Evolutionary conservation across 2,797 vertebrate species (phyloP).

Genomic region (Acipenser ruthenus): DNA sequence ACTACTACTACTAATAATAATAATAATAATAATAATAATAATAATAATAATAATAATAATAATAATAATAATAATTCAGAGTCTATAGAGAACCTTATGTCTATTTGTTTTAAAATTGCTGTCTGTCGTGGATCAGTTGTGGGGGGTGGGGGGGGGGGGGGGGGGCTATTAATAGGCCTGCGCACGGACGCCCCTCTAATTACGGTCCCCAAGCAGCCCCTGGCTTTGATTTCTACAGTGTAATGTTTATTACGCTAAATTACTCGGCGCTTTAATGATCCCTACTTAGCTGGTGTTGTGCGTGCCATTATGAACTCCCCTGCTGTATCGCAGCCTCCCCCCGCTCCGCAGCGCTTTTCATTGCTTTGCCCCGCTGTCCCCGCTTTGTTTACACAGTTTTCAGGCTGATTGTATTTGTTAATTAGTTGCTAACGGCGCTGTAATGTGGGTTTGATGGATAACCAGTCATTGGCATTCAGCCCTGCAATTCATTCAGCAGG

Average conservation of each 20-base stretch:
- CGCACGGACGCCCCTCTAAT: too few species aligned
- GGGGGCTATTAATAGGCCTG: too few species aligned
- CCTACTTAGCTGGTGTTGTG: conserved; percentile 25
- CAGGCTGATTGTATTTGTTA: conserved; percentile 60
- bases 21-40: too few species aligned
- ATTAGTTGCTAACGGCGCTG: conserved; percentile 68
- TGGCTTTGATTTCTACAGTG: neutral
- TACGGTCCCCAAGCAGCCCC: too few species aligned
- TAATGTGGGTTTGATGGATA: conserved; percentile 62
- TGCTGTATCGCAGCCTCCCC: conserved; percentile 3
- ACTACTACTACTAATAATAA: too few species aligned
- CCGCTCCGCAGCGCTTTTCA: conserved; percentile 30
- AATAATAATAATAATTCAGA: too few species aligned
- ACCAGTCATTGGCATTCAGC: conserved; percentile 52
- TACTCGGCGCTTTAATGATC: conserved; percentile 22
- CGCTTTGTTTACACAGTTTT: conserved; percentile 48
- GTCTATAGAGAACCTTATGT: too few species aligned
- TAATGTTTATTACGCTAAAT: conserved; percentile 18
- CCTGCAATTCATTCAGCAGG: conserved; percentile 42
- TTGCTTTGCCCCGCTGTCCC: conserved; percentile 41
- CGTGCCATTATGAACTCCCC: conserved; percentile 14
- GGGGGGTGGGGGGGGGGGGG: too few species aligned
- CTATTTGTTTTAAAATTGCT: too few species aligned
- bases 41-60: too few species aligned
- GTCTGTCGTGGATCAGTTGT: too few species aligned